Conservation (phyloP, 2,888 invertebrate genomes). For the Pollenia labialis region DNA sequence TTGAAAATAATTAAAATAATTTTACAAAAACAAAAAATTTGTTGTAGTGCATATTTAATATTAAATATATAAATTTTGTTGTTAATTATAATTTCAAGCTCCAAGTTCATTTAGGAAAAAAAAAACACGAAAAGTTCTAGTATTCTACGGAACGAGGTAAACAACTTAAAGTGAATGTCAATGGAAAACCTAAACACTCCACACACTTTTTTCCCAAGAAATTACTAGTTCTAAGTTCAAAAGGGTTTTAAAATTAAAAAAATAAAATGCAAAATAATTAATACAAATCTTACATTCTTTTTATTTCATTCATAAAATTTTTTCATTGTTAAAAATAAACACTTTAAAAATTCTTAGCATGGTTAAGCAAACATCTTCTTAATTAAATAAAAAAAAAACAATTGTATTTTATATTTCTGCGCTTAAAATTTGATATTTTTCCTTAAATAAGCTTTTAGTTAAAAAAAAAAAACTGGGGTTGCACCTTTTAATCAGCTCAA, state of each 20-base stretch:
- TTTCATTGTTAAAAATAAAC: constrained; percentile 34
- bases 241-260: neutral
- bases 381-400: neutral
- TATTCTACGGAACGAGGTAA: constrained; percentile 25
- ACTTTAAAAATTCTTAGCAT: neutral
- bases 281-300: constrained; percentile 4
- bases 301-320: constrained; percentile 54
- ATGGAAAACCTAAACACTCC: constrained; percentile 19
- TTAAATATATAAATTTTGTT: neutral
- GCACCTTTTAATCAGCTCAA: no score
- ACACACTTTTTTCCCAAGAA: constrained; percentile 31
- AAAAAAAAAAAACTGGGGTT: no score
- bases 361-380: neutral
- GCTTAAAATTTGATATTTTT: no score
- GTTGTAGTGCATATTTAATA: constrained; percentile 12
- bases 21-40: constrained; percentile 29
- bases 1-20: constrained; percentile 60
- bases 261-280: neutral
- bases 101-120: constrained; percentile 42
- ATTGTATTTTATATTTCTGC: no score
- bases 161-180: constrained; percentile 58
- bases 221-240: constrained; percentile 13
- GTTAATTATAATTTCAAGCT: constrained; percentile 16
- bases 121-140: constrained; percentile 19
- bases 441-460: no score